Conservation (phyloP, 2,888 invertebrate genomes). For the Tuberolachnus salignus region DNA sequence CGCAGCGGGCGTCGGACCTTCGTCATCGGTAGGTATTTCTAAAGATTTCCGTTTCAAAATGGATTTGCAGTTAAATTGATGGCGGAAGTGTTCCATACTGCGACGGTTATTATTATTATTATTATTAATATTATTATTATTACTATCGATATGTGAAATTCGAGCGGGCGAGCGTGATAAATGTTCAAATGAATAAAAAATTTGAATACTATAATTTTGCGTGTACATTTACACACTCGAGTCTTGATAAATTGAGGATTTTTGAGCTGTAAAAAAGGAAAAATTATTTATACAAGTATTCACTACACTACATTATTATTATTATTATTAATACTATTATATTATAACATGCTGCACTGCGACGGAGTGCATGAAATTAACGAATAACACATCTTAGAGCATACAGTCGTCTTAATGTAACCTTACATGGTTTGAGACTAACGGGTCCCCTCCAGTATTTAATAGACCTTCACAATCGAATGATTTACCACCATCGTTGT, state of each 20-base stretch:
- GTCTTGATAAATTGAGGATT: conserved; percentile 20
- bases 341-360: conserved; percentile 6
- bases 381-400: conserved; percentile 49
- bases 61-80: conserved; percentile 50
- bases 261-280: conserved; percentile 48
- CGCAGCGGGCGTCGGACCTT: background rate
- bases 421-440: conserved; percentile 56
- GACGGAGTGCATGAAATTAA: conserved; percentile 42
- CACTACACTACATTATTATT: background rate
- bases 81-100: conserved; percentile 33
- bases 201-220: background rate
- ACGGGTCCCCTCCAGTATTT: conserved; percentile 49
- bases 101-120: background rate
- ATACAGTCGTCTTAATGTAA: conserved; percentile 38
- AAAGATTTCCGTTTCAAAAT: conserved; percentile 57
- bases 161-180: background rate
- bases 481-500: conserved; percentile 51
- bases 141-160: conserved; percentile 15
- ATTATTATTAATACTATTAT: background rate
- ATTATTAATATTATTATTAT: conserved; percentile 12
- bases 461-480: conserved; percentile 56
- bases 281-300: background rate
- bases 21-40: conserved; percentile 8
- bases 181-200: conserved; percentile 19
- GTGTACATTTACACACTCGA: conserved; percentile 23